These are phyloP conservation scores for Monopterus albus DNA, from an alignment of 2,113 vertebrate species.

Conservation along the genomic window DNA sequence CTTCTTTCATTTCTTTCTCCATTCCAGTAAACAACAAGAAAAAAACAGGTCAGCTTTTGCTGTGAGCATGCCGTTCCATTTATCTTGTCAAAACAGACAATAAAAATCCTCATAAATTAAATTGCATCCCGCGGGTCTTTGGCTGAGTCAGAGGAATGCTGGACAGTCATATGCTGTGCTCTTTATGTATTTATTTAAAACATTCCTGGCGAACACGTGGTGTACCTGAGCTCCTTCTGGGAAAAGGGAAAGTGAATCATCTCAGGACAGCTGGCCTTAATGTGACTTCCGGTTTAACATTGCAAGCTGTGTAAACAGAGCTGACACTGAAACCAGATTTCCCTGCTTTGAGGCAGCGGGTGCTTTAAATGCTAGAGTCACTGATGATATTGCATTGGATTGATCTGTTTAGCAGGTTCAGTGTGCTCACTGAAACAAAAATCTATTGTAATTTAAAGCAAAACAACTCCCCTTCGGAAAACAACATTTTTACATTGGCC, in stretches of 20 bases:
- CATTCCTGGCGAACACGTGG: slow-evolving; percentile 4
- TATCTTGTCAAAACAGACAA: slow-evolving; percentile 16
- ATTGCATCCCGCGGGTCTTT: slow-evolving; percentile 40
- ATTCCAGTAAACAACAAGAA: slow-evolving; percentile 6
- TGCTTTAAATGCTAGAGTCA: slow-evolving; percentile 8
- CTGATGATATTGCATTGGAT: neutral
- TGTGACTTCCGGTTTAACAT: slow-evolving; percentile 28
- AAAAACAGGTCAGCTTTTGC: slow-evolving; percentile 5
- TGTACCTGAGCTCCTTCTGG: slow-evolving; percentile 32
- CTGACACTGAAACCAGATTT: slow-evolving; percentile 49
- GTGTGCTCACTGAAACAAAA: neutral
- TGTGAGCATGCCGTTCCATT: slow-evolving; percentile 25
- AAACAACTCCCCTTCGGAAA: neutral
- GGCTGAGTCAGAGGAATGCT: slow-evolving; percentile 50
- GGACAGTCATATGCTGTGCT: slow-evolving; percentile 50
- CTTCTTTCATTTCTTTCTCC: neutral
- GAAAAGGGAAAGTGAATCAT: slow-evolving; percentile 20
- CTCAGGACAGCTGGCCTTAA: slow-evolving; percentile 19
- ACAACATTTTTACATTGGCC: neutral
- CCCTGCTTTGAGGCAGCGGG: slow-evolving; percentile 8
- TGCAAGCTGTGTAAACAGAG: slow-evolving; percentile 63
- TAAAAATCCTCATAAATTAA: slow-evolving; percentile 46
- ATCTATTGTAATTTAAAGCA: neutral
- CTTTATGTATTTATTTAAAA: slow-evolving; percentile 41
- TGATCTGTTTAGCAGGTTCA: neutral